phyloP scores from a whole-genome alignment of 2,797 vertebrate genomes.

The Urocyon cinereoargenteus region DNA sequence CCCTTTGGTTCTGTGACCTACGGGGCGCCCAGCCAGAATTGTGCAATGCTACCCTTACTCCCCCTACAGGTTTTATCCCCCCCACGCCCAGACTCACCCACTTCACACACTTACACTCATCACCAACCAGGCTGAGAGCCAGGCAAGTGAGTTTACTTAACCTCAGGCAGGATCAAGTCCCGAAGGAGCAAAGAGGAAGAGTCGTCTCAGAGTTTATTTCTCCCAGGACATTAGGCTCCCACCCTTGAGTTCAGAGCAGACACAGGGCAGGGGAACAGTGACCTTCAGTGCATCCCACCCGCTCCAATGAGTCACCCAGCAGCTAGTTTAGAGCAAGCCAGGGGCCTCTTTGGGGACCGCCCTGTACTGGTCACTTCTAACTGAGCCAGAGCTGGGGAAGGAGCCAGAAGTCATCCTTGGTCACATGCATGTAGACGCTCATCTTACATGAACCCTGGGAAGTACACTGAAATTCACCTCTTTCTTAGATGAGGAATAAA shows the following conservation, averaged over 20 bases:
- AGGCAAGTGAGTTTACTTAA: background rate
- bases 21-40: background rate
- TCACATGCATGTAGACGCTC: background rate
- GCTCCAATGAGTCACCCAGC: conserved; percentile 59
- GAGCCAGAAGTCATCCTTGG: background rate
- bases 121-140: background rate
- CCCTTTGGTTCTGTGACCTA: background rate
- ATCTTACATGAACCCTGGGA: background rate
- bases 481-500: conserved; percentile 30
- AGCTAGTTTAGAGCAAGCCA: conserved; percentile 60
- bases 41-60: background rate
- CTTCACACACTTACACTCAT: background rate
- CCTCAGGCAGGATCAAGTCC: background rate
- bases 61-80: background rate
- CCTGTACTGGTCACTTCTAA: conserved; percentile 17
- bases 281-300: conserved; percentile 11
- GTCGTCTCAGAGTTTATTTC: background rate
- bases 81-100: background rate
- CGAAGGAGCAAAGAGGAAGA: background rate
- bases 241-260: background rate
- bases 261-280: background rate
- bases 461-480: background rate
- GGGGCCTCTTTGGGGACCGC: conserved; percentile 54
- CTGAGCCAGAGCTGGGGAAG: background rate
- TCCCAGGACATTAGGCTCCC: background rate